Evolutionary conservation across 2,888 invertebrate genomes (phyloP), one percentile per base, ranked within the genome.

Genomic region (Xestobium rufovillosum): DNA sequence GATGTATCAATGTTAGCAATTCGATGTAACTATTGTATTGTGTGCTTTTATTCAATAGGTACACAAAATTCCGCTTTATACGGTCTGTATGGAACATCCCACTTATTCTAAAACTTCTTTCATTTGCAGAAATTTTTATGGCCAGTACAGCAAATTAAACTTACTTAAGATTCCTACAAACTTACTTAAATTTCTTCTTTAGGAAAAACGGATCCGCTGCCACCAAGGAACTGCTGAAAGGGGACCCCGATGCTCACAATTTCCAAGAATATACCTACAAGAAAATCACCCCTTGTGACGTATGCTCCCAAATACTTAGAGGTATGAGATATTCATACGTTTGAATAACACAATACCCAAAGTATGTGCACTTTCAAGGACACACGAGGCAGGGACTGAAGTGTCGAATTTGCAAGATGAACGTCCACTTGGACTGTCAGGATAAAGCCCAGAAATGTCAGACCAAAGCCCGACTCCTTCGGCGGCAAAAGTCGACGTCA

Each of bases 251-350:
- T 38, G 80, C 79, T 45, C 92, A 92, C 67, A 82, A 84, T 62
- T 85, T 91, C 71, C 87, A 89, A 67, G 91, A 92, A 67, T 88
- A 92, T 67, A 92, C 91, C 17, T 92, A 91, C 68, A 89, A 91
- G 70, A 92, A 91, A 71, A 91, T 92, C 55, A 91, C 91, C 29
- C 90, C 91, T 15, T 92, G 92, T 67, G 92, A 92, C 66, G 81
- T 89, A 50, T 92, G 92, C 68, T 88, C 88, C 42, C 89, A 91
- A 72, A 88, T 92, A 36, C 73, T 92, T 38, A 75, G 91, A 76
- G 89, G 89, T 87, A 70, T 70, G 68, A 51, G 17, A 10, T 28
- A 34, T 23, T 15, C 26, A 10, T 19, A 25, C 23, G 31, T 15
- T 28, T n/a, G 14, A 14, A 15, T 10, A 15, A 34, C 32, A 17